Percentiles rank a stretch among this genome's conserved stretches.
These are phyloP conservation scores for Mobula birostris DNA, from an alignment of 2,113 vertebrate genomes.

Conservation along the genomic window DNA sequence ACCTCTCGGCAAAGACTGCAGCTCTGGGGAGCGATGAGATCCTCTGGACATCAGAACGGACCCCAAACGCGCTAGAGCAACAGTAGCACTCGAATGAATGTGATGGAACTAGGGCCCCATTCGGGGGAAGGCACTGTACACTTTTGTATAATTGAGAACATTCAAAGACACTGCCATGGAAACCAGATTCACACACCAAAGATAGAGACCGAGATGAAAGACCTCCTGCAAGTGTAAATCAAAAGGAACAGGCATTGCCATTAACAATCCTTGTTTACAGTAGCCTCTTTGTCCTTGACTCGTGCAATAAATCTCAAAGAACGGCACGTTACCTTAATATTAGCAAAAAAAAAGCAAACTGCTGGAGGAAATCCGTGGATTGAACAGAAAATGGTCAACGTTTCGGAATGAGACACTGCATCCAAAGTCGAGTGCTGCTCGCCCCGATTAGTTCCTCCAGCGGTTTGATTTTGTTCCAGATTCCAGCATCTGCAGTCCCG, in stretches of 20 bases:
- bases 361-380: too few relatives aligned
- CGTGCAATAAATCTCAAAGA: not conserved
- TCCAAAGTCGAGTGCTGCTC: too few relatives aligned
- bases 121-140: not conserved
- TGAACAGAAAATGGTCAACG: too few relatives aligned
- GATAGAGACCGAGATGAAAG: not conserved
- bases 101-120: not conserved
- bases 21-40: not conserved
- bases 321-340: not conserved
- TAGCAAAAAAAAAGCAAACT: too few relatives aligned
- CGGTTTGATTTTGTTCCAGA: too few relatives aligned
- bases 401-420: too few relatives aligned
- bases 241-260: not conserved
- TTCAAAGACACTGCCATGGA: constrained; percentile 40
- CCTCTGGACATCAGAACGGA: not conserved
- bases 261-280: not conserved
- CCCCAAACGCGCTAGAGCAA: not conserved
- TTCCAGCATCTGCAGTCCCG: too few relatives aligned
- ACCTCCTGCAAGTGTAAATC: not conserved
- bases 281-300: not conserved
- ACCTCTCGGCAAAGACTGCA: not conserved
- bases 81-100: not conserved
- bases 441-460: too few relatives aligned
- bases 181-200: constrained; percentile 35
- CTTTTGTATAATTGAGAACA: constrained; percentile 31